Evolutionary conservation across 2,113 vertebrate species (phyloP).

Genomic region (Callocephalon fimbriatum): DNA sequence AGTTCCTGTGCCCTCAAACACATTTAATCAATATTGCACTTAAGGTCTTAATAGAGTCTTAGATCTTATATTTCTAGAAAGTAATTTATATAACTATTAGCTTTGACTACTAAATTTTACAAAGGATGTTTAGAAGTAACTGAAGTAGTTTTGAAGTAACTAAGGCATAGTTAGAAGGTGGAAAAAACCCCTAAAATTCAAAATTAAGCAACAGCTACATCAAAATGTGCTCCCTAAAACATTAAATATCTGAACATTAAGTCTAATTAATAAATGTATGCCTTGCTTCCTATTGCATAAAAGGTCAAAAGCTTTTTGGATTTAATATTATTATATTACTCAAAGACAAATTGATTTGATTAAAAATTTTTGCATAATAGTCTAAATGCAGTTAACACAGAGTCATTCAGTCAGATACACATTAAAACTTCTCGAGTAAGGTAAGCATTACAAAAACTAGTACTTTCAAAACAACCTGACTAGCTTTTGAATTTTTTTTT

Average conservation of each 20-base stretch:
- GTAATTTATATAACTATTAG: neutral
- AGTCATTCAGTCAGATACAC: neutral
- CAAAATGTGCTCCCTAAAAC: neutral
- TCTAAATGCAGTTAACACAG: neutral
- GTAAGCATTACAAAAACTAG: neutral
- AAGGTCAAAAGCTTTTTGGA: neutral
- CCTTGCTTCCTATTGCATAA: neutral
- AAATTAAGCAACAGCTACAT: neutral
- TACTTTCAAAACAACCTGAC: neutral
- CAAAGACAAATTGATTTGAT: neutral
- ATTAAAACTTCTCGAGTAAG: neutral
- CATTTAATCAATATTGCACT: neutral
- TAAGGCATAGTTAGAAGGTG: neutral
- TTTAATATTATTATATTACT: neutral
- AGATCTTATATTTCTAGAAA: neutral
- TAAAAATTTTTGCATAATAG: neutral
- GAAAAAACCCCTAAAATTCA: neutral
- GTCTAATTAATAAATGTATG: neutral
- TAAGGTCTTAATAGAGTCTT: neutral
- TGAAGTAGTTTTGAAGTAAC: neutral
- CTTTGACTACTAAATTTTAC: neutral
- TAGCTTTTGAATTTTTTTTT: neutral
- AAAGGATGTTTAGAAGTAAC: neutral
- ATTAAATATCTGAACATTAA: neutral
- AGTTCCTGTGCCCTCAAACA: neutral